Percentiles rank a stretch among this genome's conserved stretches.
These are phyloP conservation scores for Cyanistes caeruleus DNA, from an alignment of 2,113 vertebrate species.

Conservation along the genomic window DNA sequence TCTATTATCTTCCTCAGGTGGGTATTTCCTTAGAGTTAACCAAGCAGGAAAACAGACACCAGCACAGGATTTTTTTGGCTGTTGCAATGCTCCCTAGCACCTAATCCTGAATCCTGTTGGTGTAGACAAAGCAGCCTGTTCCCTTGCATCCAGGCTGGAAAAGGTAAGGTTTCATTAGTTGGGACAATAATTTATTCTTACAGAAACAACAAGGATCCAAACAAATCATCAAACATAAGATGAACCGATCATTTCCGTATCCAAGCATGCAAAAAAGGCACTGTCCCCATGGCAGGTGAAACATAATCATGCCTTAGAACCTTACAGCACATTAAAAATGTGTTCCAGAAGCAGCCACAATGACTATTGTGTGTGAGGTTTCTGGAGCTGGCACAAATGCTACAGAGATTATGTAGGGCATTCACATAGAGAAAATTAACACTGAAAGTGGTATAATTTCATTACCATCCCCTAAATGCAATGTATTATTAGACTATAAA, in stretches of 20 bases:
- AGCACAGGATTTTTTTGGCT: background rate
- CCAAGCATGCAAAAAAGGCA: background rate
- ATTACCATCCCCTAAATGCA: background rate
- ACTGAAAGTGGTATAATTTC: background rate
- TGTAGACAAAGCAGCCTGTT: background rate
- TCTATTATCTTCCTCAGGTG: background rate
- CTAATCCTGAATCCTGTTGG: background rate
- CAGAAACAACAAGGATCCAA: background rate
- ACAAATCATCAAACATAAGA: background rate
- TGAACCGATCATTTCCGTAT: background rate
- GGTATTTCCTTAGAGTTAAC: background rate
- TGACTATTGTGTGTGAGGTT: background rate
- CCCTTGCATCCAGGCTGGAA: background rate
- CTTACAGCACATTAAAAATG: background rate
- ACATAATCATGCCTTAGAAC: background rate
- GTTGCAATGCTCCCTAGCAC: background rate
- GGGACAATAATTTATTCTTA: background rate
- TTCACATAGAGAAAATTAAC: background rate
- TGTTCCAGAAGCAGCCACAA: background rate
- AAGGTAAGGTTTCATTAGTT: background rate
- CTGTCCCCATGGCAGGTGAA: background rate
- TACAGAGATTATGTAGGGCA: background rate
- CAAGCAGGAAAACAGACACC: background rate
- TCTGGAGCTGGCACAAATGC: background rate
- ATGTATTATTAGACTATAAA: background rate